Evolutionary conservation across 37 sponge, comb jelly and placozoan genomes (phyloP), one percentile per base, ranked within the genome.

Genomic region (Axinella damicornis): DNA sequence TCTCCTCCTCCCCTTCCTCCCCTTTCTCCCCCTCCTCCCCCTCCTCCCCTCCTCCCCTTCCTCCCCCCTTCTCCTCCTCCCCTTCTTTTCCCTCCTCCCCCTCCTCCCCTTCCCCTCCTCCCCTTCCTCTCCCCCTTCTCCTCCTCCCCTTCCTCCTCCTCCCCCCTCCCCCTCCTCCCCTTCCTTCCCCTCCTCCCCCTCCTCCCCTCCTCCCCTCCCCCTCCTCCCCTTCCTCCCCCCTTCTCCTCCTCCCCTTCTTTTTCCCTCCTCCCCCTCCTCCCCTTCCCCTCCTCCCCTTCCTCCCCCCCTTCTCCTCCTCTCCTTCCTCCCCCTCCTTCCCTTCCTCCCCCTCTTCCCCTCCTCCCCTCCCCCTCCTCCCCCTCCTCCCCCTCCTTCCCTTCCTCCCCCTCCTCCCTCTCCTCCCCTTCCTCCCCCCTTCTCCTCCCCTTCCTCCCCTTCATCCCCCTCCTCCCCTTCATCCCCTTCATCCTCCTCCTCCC

Each of bases 251-350:
- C 60, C 1, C 35, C 24, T 6, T 31, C 22, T 38, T 18, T 63
- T 46, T 78, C 79, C 63, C 65, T 37, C 66, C 15, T 53, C 30
- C 58, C 5, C 33, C 27, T 33, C 57, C 58, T 76, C 58, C 30
- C 58, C 57, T 33, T 28, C 36, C 56, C 58, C 56, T 62, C 56
- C 61, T 57, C 61, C 28, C 61, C 28, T 33, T 76, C 77, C 56
- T 62, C 56, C 61, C 64, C 60, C 64, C 66, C 63, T 41, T 38
- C 79, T 63, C 65, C 46, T 27, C 18, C 27, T 35, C 19, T 33
- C 24, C 59, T 24, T 36, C 25, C 76, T 24, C 60, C 46, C 9
- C 31, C 33, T 35, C 33, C 31, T 36, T 14, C 33, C 14, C 69
- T 46, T 9, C 46, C 9, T 9, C 46, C 46, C 25, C 76, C 24